Base-by-base conservation (phyloP, 2,113 vertebrate species). In the Holacanthus passer region DNA sequence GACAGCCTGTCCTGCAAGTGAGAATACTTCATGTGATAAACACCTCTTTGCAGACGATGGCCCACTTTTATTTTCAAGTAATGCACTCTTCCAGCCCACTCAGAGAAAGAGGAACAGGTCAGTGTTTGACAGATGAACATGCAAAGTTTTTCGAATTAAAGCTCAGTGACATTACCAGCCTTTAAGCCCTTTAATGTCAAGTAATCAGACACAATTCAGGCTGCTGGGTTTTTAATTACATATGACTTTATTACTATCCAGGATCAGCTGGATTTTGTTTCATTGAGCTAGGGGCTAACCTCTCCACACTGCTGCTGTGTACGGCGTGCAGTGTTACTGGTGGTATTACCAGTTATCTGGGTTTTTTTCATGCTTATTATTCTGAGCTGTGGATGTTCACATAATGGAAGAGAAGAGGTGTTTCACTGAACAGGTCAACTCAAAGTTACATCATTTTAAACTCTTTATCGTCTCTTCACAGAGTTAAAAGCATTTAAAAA, bases 401-500 rank as follows among this genome's bases (percentile, higher is more conserved):
- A 87, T 92, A 91, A 93, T 93, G 88, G 89, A 90, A 87, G 85
- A 85, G 83, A 83, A 87, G 83, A 89, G 87, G 83, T 83, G 81
- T 94, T 94, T 88, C 80, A 92, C 81, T 73, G 86, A 84, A 83
- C 73, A 81, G 92, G 92, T 94, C 92, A 94, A 84, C 88, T 89
- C 90, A 92, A 92, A 92, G 92, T 91, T 92, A 83, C 89, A 93
- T 92, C 88, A 90, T 93, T 91, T 81, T 58, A 93, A 93, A 93
- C 91, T 93, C 89, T 89, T 93, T 92, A 94, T 88, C 76, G 47
- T 93, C 93, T 93, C 89, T 91, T 92, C 87, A 92, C 83, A 62
- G 45, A 88, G 91, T 78, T 90, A 86, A 92, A 94, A 93, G 85
- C 89, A 72, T 90, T 87, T 83, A 85, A 90, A 92, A 92, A 89